Evolutionary conservation across 2,888 invertebrate genomes (phyloP), one percentile per base, ranked within the genome.

Genomic region (Phortica okadai): DNA sequence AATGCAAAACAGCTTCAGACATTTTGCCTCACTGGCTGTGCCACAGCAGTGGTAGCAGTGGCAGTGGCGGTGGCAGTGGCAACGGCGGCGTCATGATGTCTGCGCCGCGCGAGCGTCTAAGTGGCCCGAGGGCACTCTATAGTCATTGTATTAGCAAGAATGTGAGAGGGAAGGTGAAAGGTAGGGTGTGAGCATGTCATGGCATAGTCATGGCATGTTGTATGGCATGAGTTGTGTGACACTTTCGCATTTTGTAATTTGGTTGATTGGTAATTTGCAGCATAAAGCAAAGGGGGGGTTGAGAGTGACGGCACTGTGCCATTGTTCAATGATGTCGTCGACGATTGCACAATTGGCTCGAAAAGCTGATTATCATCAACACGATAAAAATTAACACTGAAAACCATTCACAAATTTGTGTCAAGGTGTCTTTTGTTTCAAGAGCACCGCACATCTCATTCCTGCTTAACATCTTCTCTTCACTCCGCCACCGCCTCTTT

Each of bases 181-280:
- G n/a, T 14, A 16, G 56, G 11, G n/a, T 14, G 4, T 16, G 56
- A 56, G 33, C 33, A 33, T 33, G 33, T 33, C 33, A 33, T 33
- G 33, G 33, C 33, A 33, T 33, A 33, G 33, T 56, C 16, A 16
- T n/a, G 56, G 16, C 56, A 33, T 33, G 3, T 33, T 33, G 33
- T 2, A 56, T 14, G 56, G 16, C n/a, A 8, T n/a, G 69, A 14
- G 44, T 16, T 3, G n/a, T 44, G 69, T 77, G 76, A 76, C 76
- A 80, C 83, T 84, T 78, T 83, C 79, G 84, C 84, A 84, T 88
- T 88, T 84, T 84, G 82, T 82, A 85, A 88, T 87, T 88, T 84
- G 84, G 84, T 83, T 87, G 87, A 88, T 87, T 87, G 86, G 84
- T 84, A 88, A 86, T 88, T 88, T 83, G 70, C 75, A 74, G 21